Conservation (phyloP, 2,113 vertebrate species). For the Dunckerocampus dactyliophorus region DNA sequence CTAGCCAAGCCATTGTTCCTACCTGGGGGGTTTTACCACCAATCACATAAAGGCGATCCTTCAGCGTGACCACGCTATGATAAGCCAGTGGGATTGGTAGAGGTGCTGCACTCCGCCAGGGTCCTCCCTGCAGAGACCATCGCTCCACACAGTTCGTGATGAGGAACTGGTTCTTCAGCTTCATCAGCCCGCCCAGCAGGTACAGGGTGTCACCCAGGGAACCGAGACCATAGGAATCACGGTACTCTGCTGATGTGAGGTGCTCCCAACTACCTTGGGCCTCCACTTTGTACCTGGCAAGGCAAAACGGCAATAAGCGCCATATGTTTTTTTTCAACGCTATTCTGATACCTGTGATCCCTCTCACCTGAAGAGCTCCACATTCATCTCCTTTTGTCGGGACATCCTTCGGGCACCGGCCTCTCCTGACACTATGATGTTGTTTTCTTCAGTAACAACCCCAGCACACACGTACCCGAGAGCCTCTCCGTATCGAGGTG, state of each 20-base stretch:
- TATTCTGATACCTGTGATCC: not conserved
- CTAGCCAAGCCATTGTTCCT: not conserved
- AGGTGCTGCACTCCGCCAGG: conserved; percentile 82
- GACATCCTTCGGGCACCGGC: conserved; percentile 79
- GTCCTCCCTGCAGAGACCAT: conserved; percentile 81
- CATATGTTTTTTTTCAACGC: not conserved
- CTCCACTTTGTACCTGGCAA: conserved; percentile 81
- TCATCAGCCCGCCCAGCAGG: conserved; percentile 92
- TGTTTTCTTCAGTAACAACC: conserved; percentile 86
- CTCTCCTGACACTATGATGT: conserved; percentile 89
- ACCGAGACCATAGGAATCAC: conserved; percentile 87
- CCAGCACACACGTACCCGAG: conserved; percentile 85
- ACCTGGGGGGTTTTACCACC: conserved; percentile 97
- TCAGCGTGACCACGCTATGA: conserved; percentile 79
- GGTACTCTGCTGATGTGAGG: conserved; percentile 82
- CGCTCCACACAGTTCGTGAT: conserved; percentile 90
- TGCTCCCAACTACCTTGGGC: conserved; percentile 88
- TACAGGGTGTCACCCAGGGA: conserved; percentile 81
- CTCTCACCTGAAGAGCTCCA: conserved; percentile 89
- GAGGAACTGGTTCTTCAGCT: conserved; percentile 85
- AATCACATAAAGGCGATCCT: conserved; percentile 84
- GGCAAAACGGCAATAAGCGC: conserved; percentile 15
- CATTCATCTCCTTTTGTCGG: conserved; percentile 80
- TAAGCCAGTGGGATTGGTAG: conserved; percentile 86
- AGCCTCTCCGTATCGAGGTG: conserved; percentile 87